Conservation (phyloP, 2,113 vertebrate species). For the Sinocyclocheilus grahami region DNA sequence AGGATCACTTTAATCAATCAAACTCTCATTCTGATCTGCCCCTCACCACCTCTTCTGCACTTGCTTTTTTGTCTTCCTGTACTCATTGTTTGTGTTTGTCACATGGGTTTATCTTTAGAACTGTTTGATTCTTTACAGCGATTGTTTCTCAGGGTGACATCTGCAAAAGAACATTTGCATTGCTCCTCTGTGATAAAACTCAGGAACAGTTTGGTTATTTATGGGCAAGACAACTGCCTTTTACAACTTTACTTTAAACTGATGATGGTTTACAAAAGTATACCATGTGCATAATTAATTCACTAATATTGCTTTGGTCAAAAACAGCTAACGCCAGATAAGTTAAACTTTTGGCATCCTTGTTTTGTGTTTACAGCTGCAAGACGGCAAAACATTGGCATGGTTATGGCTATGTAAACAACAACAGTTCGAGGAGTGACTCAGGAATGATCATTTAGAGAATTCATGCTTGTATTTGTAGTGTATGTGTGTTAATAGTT, state of each 20-base stretch:
- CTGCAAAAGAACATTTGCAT: background rate
- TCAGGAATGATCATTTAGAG: background rate
- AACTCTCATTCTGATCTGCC: conserved; percentile 10
- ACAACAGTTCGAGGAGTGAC: background rate
- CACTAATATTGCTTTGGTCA: background rate
- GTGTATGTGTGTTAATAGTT: background rate
- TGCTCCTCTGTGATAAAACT: background rate
- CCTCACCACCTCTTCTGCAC: background rate
- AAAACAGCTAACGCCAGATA: background rate
- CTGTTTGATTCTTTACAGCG: background rate
- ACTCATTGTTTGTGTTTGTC: conserved; percentile 27
- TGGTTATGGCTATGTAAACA: no score
- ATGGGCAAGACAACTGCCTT: background rate
- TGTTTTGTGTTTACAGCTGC: background rate
- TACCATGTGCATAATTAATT: background rate
- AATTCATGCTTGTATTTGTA: no score
- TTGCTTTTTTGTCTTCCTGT: conserved; percentile 7
- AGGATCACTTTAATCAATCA: conserved; percentile 36
- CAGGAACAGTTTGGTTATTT: background rate
- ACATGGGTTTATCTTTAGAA: conserved; percentile 37
- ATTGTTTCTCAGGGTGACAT: background rate
- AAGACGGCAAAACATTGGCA: no score
- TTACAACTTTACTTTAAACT: background rate
- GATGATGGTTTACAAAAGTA: background rate
- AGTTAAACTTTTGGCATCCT: background rate